Base-by-base conservation (phyloP, 2,797 vertebrate species). In the Phataginus tricuspis region DNA sequence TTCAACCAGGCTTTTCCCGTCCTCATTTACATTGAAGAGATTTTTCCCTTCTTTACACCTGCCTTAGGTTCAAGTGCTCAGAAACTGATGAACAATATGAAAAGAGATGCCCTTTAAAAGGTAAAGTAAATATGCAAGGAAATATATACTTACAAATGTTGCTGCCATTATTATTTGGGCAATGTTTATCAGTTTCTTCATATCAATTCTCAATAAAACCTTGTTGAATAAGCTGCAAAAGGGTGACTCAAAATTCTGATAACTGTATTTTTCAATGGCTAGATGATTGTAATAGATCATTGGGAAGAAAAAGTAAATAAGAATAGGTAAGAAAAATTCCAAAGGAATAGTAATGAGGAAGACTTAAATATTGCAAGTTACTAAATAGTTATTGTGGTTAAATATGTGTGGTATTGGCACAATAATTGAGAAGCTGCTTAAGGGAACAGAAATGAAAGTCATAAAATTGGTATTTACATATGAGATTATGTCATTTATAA, bases 391-490 rank as follows among this genome's bases (percentile, higher is more conserved):
- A 55, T 31, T 75, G 53, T 77, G 37, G 29, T 64, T 77, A 68
- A 90, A 86, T 79, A 91, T 68, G 7, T 82, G 13, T 77, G 68
- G 23, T 89, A 29, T 42, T 85, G 27, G 34, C 19, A 51, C 23
- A 89, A n/a, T 42, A 89, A 92, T 59, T 27, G 31, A 37, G 19
- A 79, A 27, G 42, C 18, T 63, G 29, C 31, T 78, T 84, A 68
- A 71, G 25, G 34, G 55, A 77, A 96, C 31, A 85, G 49, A 97
- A 92, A 82, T 27, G 18, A 88, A 88, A 95, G 31, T 27, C 31
- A 37, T 66, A 53, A 69, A 61, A 68, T 51, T 79, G 14, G 61
- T 71, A 61, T 75, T 79, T 7, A 79, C 16, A 4, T 84, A 21
- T 64, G 78, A 66, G 37, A 90, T 71, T 85, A 42, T 69, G 34